These are phyloP conservation scores for Leptobrachium leishanense DNA, from an alignment of 2,113 vertebrate species.

Conservation along the genomic window DNA sequence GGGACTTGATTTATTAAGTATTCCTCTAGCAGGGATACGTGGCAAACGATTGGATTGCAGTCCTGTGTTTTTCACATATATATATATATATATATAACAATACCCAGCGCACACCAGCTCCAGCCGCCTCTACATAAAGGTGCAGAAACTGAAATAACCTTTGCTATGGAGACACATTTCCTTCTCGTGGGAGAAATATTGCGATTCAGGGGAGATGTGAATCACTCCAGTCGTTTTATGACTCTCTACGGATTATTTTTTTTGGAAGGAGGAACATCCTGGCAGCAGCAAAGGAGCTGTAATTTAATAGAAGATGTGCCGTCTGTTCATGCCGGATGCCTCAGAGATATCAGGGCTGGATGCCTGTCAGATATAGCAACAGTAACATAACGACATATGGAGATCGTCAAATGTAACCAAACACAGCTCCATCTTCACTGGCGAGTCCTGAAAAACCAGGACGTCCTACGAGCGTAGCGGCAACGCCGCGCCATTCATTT, in stretches of 20 bases:
- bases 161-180: no score
- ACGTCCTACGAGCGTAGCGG: background rate
- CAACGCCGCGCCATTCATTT: background rate
- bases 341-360: background rate
- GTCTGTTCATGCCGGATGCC: background rate
- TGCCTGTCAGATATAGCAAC: slow-evolving; percentile 6
- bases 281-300: background rate
- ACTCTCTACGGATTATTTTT: background rate
- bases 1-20: no score
- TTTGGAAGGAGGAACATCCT: background rate
- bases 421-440: background rate
- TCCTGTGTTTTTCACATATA: no score
- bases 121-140: no score
- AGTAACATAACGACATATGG: slow-evolving; percentile 9
- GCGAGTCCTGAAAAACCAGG: background rate
- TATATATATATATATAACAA: no score
- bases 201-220: background rate
- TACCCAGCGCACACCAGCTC: no score
- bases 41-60: no score
- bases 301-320: background rate
- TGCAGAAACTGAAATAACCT: no score
- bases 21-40: no score
- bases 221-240: background rate
- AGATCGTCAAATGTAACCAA: slow-evolving; percentile 1
- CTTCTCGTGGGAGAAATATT: background rate